phyloP scores from a whole-genome alignment of 2,797 vertebrate species.

The Luscinia megarhynchos region DNA sequence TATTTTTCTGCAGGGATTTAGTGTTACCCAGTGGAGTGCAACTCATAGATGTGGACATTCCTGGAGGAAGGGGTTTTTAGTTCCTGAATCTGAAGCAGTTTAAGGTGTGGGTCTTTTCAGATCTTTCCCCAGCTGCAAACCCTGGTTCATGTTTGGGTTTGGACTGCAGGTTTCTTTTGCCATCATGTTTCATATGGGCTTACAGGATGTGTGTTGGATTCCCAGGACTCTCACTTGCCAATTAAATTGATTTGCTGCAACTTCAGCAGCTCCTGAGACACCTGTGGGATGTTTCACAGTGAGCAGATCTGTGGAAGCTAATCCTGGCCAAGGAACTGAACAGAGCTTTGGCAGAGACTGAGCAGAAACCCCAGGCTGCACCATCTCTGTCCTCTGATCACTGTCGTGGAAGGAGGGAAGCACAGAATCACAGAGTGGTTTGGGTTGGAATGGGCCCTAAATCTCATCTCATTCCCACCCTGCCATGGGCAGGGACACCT shows the following conservation, averaged over 20 bases:
- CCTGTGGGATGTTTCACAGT: not conserved
- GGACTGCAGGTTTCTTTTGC: constrained; percentile 48
- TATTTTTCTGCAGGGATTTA: not conserved
- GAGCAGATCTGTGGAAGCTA: constrained; percentile 13
- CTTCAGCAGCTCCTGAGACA: constrained; percentile 44
- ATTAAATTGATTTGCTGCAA: constrained; percentile 63
- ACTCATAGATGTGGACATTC: not conserved
- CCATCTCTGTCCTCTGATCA: not conserved
- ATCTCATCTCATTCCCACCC: fast-evolving
- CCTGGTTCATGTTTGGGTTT: constrained; percentile 15
- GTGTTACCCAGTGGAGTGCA: not conserved
- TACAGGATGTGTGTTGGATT: constrained; percentile 1
- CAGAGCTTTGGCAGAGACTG: not conserved
- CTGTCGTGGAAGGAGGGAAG: not conserved
- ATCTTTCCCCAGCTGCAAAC: constrained; percentile 33
- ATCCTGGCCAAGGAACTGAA: not conserved
- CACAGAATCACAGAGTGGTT: not conserved
- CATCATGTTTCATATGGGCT: constrained; percentile 20
- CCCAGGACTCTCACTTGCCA: constrained; percentile 39
- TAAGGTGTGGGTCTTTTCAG: not conserved
- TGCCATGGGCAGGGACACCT: not conserved
- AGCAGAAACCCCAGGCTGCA: not conserved
- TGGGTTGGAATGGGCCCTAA: not conserved
- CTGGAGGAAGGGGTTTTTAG: not conserved
- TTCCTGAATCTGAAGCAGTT: not conserved